Base-by-base conservation (phyloP, 2,888 invertebrate species). In the Patella pellucida region DNA sequence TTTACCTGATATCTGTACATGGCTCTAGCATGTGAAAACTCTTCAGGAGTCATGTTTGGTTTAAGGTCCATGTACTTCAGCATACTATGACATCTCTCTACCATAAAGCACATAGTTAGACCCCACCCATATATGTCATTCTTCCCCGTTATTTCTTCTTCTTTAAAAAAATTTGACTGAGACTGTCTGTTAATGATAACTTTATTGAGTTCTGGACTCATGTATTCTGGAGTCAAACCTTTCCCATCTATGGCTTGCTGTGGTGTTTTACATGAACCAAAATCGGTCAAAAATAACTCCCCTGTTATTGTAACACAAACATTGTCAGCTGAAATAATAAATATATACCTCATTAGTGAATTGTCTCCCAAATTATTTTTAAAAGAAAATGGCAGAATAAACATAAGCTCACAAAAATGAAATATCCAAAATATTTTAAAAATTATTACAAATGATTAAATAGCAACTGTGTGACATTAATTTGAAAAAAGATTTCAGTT, bases 171-270 rank as follows among this genome's bases (percentile, higher is more conserved):
- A 9, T 52, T n/a, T 3, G 14, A n/a, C 7, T 74, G 27, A 15
- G n/a, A 41, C 19, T 54, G 19, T 12, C n/a, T n/a, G 31, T 50
- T 19, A 51, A 74, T 14, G 23, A 54, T n/a, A 2, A 74, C 31
- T 4, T 12, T 19, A 69, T 69, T 69, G 12, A 69, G 54, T 19
- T 74, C 74, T 7, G 74, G 74, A 31, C 74, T 74, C 74, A 74
- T 74, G 56, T 74, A 74, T n/a, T 74, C 74, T 2, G 74, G 74
- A n/a, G 74, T 74, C 51, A 69, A 68, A 12, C 74, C 74, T 16
- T 3, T 50, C 50, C 51, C 69, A 15, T 31, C 54, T 15, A 74
- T 31, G 3, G 52, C n/a, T 14, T 74, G 54, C 19, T 74, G 69
- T 50, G 74, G 74, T 1, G 74, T 74, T 41, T 69, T 69, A 54